Base-by-base conservation (phyloP, 2,797 vertebrate species). In the Cyprinella venusta region DNA sequence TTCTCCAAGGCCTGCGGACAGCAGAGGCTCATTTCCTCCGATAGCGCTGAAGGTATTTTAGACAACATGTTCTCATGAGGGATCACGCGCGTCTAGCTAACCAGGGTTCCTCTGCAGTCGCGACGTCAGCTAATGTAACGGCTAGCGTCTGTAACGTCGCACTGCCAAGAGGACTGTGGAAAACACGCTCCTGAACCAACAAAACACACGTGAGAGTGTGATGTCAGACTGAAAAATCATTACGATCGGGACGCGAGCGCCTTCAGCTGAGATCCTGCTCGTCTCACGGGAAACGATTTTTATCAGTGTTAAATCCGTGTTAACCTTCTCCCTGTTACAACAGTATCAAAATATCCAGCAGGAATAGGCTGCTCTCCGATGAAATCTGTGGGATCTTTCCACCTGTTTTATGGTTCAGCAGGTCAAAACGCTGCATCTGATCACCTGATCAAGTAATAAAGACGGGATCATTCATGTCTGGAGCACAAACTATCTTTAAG, bases 21-120 rank as follows among this genome's bases (percentile, higher is more conserved):
- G 52, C 79, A 48, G 84, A 30, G 87, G 67, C 87, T 92, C 89
- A 91, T 92, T 91, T 92, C 91, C 91, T 91, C 75, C 1, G 87
- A 89, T 87, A 64, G 48, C 19, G 84, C 79, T 21, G 68, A 69
- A 89, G 80, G 76, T 83, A 84, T 86, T 81, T 80, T 81, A 83
- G 71, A 67, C 63, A 48, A 67, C 63, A 48, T 79, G 87, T 48
- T 80, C 74, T 81, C 81, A 18, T 71, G 63, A 33, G 52, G 80
- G 26, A 87, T 75, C 40, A 52, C 40, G 26, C 74, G 45, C 63
- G 75, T 40, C 42, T 18, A 26, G 65, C 26, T 74, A 12, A 13
- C n/a, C 21, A 4, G 24, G 18, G 24, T 76, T 76, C 56, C n/a
- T 26, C 68, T 42, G 69, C 82, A 19, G 63, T 52, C 19, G 10